Evolutionary conservation across 2,888 invertebrate genomes (phyloP), one percentile per base, ranked within the genome.

Genomic region (Allygus modestus): DNA sequence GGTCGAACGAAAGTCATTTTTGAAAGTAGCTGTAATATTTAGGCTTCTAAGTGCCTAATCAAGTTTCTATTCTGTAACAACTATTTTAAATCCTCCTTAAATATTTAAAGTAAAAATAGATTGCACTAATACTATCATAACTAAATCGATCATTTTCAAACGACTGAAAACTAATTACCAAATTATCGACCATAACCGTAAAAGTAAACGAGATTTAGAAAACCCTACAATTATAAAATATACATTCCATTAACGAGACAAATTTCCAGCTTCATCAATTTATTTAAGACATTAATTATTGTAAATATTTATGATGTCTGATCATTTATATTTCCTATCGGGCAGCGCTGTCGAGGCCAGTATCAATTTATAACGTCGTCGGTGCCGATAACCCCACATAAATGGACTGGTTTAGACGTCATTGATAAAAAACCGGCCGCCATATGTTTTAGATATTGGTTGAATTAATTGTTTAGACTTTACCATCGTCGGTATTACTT

Each of bases 221-320:
- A 46, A 15, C 46, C 12, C 17, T 9, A 46, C 17, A 17, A 23
- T 23, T 54, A 5, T 54, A 23, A 54, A 54, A 54, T 11, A 54
- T 54, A 4, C 2, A 23, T 23, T 54, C 20, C 28, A 28, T 65
- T 65, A 65, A 2, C 17, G 0, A 31, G 65, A 65, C 31, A 31
- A 28, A 65, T 65, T 65, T 26, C 31, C 31, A 65, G 26, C 12
- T 15, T 65, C 65, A 65, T 65, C 15, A 65, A 65, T 65, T 65
- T 28, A 28, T 4, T 28, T 12, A 15, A 15, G 65, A 65, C 65
- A 58, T 65, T 65, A 65, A 31, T 23, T 65, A 31, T 65, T 65
- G 65, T 65, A 31, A 65, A 65, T 31, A 65, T 31, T 65, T 28
- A 65, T 31, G 17, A 5, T 65, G 26, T 23, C 20, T 28, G 65